Percentiles rank a stretch among this genome's conserved stretches.
phyloP scores from a whole-genome alignment of 2,797 vertebrate species.

The Taeniopygia guttata region DNA sequence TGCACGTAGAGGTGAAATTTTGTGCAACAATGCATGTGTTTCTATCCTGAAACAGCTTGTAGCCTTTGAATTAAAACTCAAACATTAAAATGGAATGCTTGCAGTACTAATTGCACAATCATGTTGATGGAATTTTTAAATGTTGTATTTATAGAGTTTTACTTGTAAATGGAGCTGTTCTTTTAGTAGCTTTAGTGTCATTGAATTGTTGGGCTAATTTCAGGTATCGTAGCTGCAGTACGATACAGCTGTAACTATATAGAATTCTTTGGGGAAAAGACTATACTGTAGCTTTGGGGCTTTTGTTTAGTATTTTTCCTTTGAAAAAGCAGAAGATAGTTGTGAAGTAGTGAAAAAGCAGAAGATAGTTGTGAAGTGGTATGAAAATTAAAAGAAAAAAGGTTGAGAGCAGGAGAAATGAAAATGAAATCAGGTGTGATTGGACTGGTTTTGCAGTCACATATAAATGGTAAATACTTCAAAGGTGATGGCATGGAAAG shows the following conservation, averaged over 20 bases:
- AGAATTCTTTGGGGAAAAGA: neutral
- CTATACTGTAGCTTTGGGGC: neutral
- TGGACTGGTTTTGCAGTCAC: neutral
- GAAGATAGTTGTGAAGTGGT: neutral
- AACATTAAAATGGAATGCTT: neutral
- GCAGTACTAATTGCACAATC: neutral
- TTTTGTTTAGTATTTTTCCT: neutral
- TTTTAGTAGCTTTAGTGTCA: neutral
- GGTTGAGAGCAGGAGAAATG: neutral
- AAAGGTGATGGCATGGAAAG: neutral
- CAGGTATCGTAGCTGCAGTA: neutral
- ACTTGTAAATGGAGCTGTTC: neutral
- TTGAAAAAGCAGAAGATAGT: neutral
- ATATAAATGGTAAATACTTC: neutral
- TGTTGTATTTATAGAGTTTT: neutral
- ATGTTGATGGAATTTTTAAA: neutral
- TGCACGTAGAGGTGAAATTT: accelerated
- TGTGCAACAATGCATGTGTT: neutral
- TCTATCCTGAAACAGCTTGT: neutral
- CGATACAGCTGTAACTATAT: neutral
- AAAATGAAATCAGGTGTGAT: neutral
- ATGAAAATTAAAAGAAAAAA: neutral
- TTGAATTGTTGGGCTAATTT: neutral
- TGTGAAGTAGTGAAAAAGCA: neutral
- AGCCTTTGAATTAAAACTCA: neutral